A percentile compares a stretch with the other conserved stretches of the same genome.
phyloP scores from a whole-genome alignment of 2,888 invertebrate genomes.

The Macrosoma leucophasiata region DNA sequence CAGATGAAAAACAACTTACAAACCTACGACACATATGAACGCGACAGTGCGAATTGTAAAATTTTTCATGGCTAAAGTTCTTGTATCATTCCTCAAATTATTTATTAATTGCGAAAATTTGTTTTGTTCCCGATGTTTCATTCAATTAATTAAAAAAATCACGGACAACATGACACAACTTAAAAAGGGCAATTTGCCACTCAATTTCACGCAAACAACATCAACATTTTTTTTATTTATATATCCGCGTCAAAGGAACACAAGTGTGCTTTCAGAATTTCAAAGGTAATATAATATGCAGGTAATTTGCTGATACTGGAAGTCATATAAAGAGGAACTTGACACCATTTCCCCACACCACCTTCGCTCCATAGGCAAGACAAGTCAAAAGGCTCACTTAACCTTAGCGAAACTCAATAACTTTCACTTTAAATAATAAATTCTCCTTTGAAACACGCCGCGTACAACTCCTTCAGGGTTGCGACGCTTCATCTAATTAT shows the following conservation, averaged over 20 bases:
- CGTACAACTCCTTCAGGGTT: constrained; percentile 56
- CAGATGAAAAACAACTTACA: too few relatives aligned
- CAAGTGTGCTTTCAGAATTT: constrained; percentile 19
- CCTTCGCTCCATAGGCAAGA: constrained; percentile 37
- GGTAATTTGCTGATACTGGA: constrained; percentile 38
- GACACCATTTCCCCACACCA: constrained; percentile 47
- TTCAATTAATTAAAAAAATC: too few relatives aligned
- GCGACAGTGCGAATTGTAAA: too few relatives aligned
- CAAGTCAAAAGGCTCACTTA: constrained; percentile 69
- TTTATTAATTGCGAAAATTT: too few relatives aligned
- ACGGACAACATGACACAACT: too few relatives aligned
- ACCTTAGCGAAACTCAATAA: constrained; percentile 72
- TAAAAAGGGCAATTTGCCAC: constrained; percentile 16
- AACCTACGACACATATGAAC: too few relatives aligned
- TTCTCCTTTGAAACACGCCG: constrained; percentile 61
- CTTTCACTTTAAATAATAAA: constrained; percentile 72
- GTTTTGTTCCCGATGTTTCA: too few relatives aligned
- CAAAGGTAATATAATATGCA: constrained; percentile 32
- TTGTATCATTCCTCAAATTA: too few relatives aligned
- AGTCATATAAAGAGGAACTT: constrained; percentile 43
- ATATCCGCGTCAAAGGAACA: constrained; percentile 16
- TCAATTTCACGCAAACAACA: constrained; percentile 8
- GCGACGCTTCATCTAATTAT: constrained; percentile 38
- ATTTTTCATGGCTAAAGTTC: too few relatives aligned
- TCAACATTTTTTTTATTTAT: too few relatives aligned